These are phyloP conservation scores for Momotus momota DNA, from an alignment of 2,797 vertebrate genomes.

Conservation along the genomic window DNA sequence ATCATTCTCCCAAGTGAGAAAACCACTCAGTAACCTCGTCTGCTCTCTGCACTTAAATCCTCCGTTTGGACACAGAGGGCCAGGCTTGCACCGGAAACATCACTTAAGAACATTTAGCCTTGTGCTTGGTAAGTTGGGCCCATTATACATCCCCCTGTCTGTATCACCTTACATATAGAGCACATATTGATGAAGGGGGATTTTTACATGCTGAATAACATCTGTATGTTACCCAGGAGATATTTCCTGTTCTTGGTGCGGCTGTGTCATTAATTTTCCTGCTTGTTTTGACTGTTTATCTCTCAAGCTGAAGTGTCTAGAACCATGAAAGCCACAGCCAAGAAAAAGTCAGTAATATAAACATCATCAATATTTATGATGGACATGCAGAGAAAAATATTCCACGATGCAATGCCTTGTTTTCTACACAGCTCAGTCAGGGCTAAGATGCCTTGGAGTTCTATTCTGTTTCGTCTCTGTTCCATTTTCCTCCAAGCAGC, in stretches of 20 bases:
- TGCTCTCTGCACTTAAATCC: not conserved
- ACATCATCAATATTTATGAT: conserved; percentile 24
- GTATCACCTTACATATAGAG: not conserved
- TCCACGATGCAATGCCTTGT: not conserved
- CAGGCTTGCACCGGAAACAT: not conserved
- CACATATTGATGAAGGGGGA: not conserved
- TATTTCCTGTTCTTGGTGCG: not conserved
- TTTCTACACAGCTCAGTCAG: not conserved
- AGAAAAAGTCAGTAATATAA: not conserved
- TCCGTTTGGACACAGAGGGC: not conserved
- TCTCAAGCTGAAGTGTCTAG: not conserved
- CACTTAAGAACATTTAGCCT: not conserved
- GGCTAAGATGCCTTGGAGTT: not conserved
- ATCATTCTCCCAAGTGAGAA: not conserved
- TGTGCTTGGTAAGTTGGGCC: not conserved
- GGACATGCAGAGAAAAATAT: not conserved
- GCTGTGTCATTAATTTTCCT: not conserved
- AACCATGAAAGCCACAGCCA: not conserved
- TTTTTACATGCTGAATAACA: conserved; percentile 7
- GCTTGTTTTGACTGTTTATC: conserved; percentile 31
- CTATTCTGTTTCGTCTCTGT: not conserved
- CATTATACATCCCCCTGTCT: not conserved
- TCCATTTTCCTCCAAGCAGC: conserved; percentile 12
- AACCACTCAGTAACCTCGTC: not conserved
- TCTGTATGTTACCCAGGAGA: not conserved